Percentiles rank a stretch among this genome's conserved stretches.
Conservation (phyloP, 2,888 invertebrate genomes). For the Drosophila quinaria region DNA sequence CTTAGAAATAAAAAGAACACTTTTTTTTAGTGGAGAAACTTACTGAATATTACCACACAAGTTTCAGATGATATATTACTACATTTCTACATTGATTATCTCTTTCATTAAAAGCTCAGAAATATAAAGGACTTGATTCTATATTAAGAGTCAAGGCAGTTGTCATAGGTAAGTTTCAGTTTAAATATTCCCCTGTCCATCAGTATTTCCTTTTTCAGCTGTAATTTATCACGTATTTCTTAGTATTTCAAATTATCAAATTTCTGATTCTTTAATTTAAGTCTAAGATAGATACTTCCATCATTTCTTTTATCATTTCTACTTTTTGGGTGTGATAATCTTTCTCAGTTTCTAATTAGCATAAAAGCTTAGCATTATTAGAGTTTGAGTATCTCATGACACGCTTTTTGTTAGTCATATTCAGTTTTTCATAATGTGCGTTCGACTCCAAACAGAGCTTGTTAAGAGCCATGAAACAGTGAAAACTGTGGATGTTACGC, state of each 20-base stretch:
- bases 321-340: neutral
- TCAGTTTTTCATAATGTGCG: slow-evolving; percentile 1
- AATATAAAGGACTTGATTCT: neutral
- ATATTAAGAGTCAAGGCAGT: neutral
- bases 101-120: too few species aligned
- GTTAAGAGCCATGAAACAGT: slow-evolving; percentile 1
- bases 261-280: neutral
- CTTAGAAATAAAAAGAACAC: too few species aligned
- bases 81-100: too few species aligned
- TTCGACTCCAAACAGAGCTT: neutral
- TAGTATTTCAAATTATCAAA: too few species aligned
- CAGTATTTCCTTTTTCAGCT: neutral
- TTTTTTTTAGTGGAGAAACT: too few species aligned
- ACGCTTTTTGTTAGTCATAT: slow-evolving; percentile 32
- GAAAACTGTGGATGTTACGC: slow-evolving; percentile 63
- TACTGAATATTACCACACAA: too few species aligned
- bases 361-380: neutral
- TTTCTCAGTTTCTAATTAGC: slow-evolving; percentile 26
- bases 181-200: neutral
- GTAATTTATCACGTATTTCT: neutral
- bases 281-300: neutral
- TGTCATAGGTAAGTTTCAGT: neutral
- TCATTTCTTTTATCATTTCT: neutral
- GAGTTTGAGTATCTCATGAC: slow-evolving; percentile 3
- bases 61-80: too few species aligned